Conservation (phyloP, 1,140 invertebrate genomes). For the Neodiprion lecontei region DNA sequence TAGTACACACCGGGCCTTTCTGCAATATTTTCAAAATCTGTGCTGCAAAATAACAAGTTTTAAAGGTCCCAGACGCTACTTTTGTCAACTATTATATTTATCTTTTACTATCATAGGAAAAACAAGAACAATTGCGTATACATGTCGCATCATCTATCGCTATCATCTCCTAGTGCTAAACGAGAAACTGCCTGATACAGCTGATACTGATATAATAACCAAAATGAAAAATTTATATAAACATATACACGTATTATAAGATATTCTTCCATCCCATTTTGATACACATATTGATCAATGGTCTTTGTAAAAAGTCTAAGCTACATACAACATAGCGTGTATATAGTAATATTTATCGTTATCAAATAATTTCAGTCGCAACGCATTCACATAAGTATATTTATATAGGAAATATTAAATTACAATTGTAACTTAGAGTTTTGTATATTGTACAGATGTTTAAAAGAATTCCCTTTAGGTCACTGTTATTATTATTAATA, state of each 20-base stretch:
- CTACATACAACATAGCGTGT: conserved; percentile 46
- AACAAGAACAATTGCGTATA: too few species aligned
- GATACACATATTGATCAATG: conserved; percentile 40
- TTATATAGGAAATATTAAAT: conserved; percentile 45
- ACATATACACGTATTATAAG: conserved; percentile 31
- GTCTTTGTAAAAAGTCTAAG: conserved; percentile 29
- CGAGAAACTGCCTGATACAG: conserved; percentile 39
- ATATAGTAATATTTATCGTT: conserved; percentile 52
- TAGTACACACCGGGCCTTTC: too few species aligned
- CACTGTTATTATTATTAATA: neutral
- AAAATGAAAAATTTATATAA: conserved; percentile 35
- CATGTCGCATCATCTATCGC: too few species aligned
- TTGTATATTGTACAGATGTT: conserved; percentile 40
- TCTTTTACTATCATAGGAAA: too few species aligned
- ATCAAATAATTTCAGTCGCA: conserved; percentile 47
- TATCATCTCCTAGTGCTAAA: neutral
- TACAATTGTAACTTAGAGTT: conserved; percentile 36
- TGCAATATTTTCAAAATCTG: too few species aligned
- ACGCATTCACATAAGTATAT: conserved; percentile 45
- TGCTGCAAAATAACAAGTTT: too few species aligned
- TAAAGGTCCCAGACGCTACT: too few species aligned
- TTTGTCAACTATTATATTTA: too few species aligned
- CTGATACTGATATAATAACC: conserved; percentile 6
- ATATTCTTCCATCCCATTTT: conserved; percentile 41
- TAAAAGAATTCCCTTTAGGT: neutral